Conservation (phyloP, 2,888 invertebrate genomes). For the Chironomus tentans region DNA sequence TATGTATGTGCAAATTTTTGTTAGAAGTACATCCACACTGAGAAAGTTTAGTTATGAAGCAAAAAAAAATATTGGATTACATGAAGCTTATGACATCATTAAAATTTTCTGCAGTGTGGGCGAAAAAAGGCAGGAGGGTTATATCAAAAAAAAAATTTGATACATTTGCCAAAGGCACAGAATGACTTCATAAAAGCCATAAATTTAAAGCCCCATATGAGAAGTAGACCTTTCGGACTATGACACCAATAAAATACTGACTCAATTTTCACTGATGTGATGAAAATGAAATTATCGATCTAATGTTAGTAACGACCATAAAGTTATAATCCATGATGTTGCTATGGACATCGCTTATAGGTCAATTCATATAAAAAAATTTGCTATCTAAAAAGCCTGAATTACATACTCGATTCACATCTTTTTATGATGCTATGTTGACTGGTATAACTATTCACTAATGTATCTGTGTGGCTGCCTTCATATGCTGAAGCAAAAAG, state of each 20-base stretch:
- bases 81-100: conserved; percentile 8
- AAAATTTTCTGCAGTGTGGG: not conserved
- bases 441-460: no score
- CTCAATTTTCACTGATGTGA: not conserved
- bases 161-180: not conserved
- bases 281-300: not conserved
- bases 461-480: no score
- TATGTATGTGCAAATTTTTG: not conserved
- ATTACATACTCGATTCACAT: no score
- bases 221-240: no score
- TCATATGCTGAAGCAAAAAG: not conserved
- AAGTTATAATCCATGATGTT: no score
- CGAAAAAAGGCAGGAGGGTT: not conserved
- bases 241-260: no score
- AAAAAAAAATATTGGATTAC: not conserved
- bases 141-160: not conserved
- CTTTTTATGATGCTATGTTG: no score
- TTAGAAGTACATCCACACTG: no score
- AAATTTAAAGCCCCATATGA: not conserved
- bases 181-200: not conserved
- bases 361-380: no score
- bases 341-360: no score
- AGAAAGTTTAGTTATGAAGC: not conserved
- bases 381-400: no score
- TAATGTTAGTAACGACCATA: not conserved